Evolutionary conservation across 2,113 vertebrate genomes (phyloP).

Genomic region (Scomber japonicus): DNA sequence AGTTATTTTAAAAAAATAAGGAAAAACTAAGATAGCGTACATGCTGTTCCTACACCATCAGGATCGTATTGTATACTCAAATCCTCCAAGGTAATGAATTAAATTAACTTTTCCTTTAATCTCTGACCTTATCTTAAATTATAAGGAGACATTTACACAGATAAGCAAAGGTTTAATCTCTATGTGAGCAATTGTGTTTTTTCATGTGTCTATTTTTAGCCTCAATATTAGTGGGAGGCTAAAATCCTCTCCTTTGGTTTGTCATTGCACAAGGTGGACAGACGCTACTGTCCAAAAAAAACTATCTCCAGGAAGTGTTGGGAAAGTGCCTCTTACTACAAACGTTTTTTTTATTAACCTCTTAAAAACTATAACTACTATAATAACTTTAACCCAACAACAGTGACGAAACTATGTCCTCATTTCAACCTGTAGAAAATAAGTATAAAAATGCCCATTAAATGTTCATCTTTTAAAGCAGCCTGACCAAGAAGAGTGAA

Average conservation of each 20-base stretch:
- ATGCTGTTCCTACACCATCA: slow-evolving; percentile 31
- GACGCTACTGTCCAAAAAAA: neutral
- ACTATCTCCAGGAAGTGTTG: neutral
- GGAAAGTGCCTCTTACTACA: neutral
- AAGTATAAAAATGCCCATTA: neutral
- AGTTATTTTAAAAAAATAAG: neutral
- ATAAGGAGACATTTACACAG: slow-evolving; percentile 39
- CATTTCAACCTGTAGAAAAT: no score
- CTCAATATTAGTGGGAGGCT: slow-evolving; percentile 7
- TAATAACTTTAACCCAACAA: no score
- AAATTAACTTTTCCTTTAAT: slow-evolving; percentile 68
- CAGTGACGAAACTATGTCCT: no score
- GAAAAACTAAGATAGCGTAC: slow-evolving; percentile 39
- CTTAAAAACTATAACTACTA: neutral
- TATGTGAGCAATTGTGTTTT: slow-evolving; percentile 31
- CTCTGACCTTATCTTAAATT: slow-evolving; percentile 68
- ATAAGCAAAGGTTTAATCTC: slow-evolving; percentile 55
- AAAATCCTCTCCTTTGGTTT: slow-evolving; percentile 30
- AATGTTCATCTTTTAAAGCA: neutral
- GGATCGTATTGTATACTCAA: slow-evolving; percentile 53
- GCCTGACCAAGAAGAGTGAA: neutral
- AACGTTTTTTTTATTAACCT: neutral
- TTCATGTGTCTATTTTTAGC: slow-evolving; percentile 22
- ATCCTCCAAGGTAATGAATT: slow-evolving; percentile 60
- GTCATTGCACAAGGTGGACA: slow-evolving; percentile 28